Percentiles rank a stretch among this genome's conserved stretches.
Conservation (phyloP, 1,140 invertebrate species). For the Ceratoteleas bidentatus region DNA sequence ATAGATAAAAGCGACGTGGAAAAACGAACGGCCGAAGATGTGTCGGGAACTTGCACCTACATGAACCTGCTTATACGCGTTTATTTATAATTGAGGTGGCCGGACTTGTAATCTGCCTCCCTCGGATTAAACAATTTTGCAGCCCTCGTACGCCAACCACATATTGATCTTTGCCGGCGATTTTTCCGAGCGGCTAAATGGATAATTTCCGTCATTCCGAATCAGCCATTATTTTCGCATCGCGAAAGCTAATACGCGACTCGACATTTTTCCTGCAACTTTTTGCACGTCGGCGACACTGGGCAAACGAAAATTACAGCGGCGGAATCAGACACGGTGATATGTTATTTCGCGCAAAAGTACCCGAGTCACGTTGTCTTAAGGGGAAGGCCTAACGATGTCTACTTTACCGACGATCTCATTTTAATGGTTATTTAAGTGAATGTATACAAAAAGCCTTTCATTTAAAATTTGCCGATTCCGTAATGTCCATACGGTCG, state of each 20-base stretch:
- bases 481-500: too few species aligned
- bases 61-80: conserved; percentile 31
- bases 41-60: conserved; percentile 31
- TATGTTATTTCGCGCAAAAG: conserved; percentile 6
- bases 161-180: conserved; percentile 25
- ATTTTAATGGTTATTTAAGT: too few species aligned
- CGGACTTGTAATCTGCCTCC: conserved; percentile 44
- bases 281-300: too few species aligned
- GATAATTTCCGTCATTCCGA: conserved; percentile 31
- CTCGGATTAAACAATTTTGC: conserved; percentile 37
- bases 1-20: conserved; percentile 45
- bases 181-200: conserved; percentile 31
- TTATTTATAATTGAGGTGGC: conserved; percentile 55
- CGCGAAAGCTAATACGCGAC: conserved; percentile 9
- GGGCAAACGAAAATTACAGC: too few species aligned
- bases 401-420: too few species aligned
- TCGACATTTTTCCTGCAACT: too few species aligned
- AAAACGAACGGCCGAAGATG: conserved; percentile 12
- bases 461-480: too few species aligned
- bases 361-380: conserved; percentile 44
- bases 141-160: conserved; percentile 21
- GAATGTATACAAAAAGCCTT: too few species aligned
- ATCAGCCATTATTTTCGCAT: conserved; percentile 40
- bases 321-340: too few species aligned
- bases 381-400: neutral